Base-by-base conservation (phyloP, 1,140 invertebrate species). In the Maniola jurtina region DNA sequence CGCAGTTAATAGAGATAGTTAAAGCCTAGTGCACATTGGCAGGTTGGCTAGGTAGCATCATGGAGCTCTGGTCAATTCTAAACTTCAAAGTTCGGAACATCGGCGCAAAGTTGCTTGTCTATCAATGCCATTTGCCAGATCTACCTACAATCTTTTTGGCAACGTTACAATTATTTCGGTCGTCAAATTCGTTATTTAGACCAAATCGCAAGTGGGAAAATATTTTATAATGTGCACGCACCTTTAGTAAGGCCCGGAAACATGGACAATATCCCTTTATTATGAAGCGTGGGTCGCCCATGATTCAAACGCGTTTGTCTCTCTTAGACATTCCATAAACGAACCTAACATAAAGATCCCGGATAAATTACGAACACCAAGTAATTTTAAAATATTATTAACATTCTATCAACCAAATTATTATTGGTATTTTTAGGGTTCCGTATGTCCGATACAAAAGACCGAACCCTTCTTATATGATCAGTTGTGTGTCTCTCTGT, bases 251-350 rank as follows among this genome's bases (percentile, higher is more conserved):
- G 4, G 59, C 55, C 66, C 68, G 71, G 71, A 73, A 73, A 71
- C 60, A 56, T 65, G 64, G 38, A 71, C 66, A 71, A 76, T 71
- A 76, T 66, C 55, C 68, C 68, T 73, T 72, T 72, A 69, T 68
- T 66, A 73, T 64, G 36, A 56, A 9, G 68, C 71, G 68, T 71
- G 68, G 72, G 67, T 68, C 68, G 72, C 14, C 61, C 66, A 65
- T 64, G 66, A 64, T 64, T 70, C 59, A 68, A 73, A 73, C 68
- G 54, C 64, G 71, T 72, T 66, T 54, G 50, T 16, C 50, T 54
- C 25, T 54, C 50, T 65, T 67, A 68, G 48, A 64, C 70, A 70
- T 70, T 64, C 66, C 61, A 68, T 68, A 71, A 71, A 74, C 59
- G 66, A 72, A 72, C 48, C 57, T 68, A 72, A 72, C 70, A 64